Evolutionary conservation across 2,888 invertebrate species (phyloP), one percentile per base, ranked within the genome.

Genomic region (Resseliella maxima): DNA sequence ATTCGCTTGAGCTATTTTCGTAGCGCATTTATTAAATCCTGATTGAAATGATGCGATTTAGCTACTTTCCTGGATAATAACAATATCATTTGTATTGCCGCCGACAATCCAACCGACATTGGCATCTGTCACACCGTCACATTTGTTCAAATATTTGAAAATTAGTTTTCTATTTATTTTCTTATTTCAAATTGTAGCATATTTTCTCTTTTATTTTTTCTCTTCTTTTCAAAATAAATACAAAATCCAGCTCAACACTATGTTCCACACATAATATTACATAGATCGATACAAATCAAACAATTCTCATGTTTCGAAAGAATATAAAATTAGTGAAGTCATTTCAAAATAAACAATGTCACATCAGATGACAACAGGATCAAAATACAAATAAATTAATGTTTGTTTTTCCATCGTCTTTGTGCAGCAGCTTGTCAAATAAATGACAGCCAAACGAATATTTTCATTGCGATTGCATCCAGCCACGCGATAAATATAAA

Each of bases 281-380:
- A 72, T 35, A 35, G 31, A 72, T 72, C 0, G 72, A 31, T 31
- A 72, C 72, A 72, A 72, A 31, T 72, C 72, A 72, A 72, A 72
- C 31, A 15, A 72, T 31, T 72, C 72, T 72, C 31, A 15, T 31
- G 72, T 31, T 72, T 72, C 72, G 0, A 72, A 27, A 27, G 72
- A 27, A 72, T n/a, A 5, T 50, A 10, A 72, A 72, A 72, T 72
- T 27, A 35, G 31, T 72, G 72, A 27, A 72, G 31, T 72, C n/a
- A 27, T 27, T 59, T 72, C 31, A 72, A 72, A n/a, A 35, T 15
- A 72, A 72, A 72, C 72, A 72, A 5, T 72, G 72, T 72, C 72
- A 72, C 72, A 72, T 31, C 72, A 12, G 72, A 72, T 72, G 72
- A 72, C 72, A 72, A 72, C 72, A 72, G 31, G 35, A 72, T 72